Percentiles rank a stretch among this genome's conserved stretches.
These are phyloP conservation scores for Cheilosia variabilis DNA, from an alignment of 2,888 invertebrate genomes.

Conservation along the genomic window DNA sequence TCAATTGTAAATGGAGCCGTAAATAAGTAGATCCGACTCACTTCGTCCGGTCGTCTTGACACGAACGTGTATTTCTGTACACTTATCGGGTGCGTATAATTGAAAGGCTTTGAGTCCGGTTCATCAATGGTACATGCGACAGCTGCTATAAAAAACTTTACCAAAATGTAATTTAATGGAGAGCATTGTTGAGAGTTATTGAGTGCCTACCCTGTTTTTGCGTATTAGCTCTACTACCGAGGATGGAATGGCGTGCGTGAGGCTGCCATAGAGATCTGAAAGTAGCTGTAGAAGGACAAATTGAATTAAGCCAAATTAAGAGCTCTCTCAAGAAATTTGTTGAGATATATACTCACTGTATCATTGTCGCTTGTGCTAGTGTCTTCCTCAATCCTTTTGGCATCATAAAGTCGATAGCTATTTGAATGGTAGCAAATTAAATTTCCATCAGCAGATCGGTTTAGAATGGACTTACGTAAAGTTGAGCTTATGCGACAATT, in stretches of 20 bases:
- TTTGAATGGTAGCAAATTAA: not conserved
- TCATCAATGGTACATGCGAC: conserved; percentile 82
- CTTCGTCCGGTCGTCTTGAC: conserved; percentile 90
- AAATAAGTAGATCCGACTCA: conserved; percentile 92
- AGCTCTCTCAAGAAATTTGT: no score
- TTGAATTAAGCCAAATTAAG: no score
- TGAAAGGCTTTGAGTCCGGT: conserved; percentile 84
- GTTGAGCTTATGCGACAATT: conserved; percentile 90
- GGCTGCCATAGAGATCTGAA: conserved; percentile 78
- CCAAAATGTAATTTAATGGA: not conserved
- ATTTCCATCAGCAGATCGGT: not conserved
- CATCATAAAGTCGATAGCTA: conserved; percentile 80
- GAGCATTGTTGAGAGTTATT: not conserved
- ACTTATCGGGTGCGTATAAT: conserved; percentile 91
- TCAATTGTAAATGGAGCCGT: conserved; percentile 91
- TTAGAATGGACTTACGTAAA: conserved; percentile 87
- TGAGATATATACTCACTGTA: conserved; percentile 76
- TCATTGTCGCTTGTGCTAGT: conserved; percentile 76
- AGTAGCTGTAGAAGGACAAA: conserved; percentile 2
- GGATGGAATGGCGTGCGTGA: conserved; percentile 80
- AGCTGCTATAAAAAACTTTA: conserved; percentile 81
- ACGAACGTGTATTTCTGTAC: conserved; percentile 92
- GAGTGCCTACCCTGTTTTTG: conserved; percentile 77
- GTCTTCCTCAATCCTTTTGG: conserved; percentile 74
- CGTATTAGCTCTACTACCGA: conserved; percentile 79